phyloP scores from a whole-genome alignment of 2,888 invertebrate genomes.

The Drosophila prolongata region DNA sequence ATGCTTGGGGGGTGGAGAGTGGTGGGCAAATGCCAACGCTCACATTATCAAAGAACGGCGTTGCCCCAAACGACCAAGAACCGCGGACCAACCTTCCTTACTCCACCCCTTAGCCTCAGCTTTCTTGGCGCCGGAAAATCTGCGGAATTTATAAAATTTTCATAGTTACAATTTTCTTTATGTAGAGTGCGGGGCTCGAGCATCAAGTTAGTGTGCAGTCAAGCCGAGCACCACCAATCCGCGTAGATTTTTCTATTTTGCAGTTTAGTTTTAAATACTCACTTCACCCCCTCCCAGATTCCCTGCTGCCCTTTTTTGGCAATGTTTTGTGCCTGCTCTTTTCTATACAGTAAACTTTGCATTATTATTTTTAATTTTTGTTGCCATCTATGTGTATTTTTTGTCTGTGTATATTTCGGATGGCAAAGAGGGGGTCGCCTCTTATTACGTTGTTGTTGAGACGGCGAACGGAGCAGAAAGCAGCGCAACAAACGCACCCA shows the following conservation, averaged over 20 bases:
- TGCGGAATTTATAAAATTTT: constrained; percentile 82
- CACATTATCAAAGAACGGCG: constrained; percentile 46
- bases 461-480: not conserved
- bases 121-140: constrained; percentile 78
- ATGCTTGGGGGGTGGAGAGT: not conserved
- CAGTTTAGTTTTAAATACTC: constrained; percentile 79
- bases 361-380: constrained; percentile 69
- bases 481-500: constrained; percentile 4
- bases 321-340: constrained; percentile 55
- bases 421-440: constrained; percentile 16
- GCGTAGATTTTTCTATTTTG: constrained; percentile 66
- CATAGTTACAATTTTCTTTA: constrained; percentile 82
- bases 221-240: constrained; percentile 23
- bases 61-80: constrained; percentile 45
- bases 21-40: constrained; percentile 47
- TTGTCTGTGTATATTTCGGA: constrained; percentile 48
- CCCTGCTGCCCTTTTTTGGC: constrained; percentile 42
- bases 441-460: constrained; percentile 42
- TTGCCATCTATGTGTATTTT: constrained; percentile 19
- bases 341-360: constrained; percentile 70
- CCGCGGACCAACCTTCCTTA: constrained; percentile 12
- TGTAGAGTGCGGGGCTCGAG: constrained; percentile 39
- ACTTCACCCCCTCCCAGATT: constrained; percentile 2
- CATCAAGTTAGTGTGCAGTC: constrained; percentile 72
- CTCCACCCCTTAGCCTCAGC: constrained; percentile 28